Conservation (phyloP, 2,113 vertebrate species). For the Motacilla tschutschensis region DNA sequence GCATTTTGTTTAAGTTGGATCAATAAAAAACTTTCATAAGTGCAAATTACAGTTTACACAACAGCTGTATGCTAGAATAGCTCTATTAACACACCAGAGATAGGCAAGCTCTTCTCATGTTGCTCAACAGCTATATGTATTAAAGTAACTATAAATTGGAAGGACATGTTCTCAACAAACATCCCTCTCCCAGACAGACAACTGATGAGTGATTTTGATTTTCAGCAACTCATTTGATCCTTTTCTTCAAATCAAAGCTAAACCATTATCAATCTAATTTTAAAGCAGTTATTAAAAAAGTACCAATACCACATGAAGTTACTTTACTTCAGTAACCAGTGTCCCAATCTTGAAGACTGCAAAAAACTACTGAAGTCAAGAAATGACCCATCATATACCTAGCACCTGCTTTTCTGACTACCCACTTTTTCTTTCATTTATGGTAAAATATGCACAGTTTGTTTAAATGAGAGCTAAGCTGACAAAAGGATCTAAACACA, state of each 20-base stretch:
- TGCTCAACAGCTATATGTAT: not conserved
- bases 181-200: not conserved
- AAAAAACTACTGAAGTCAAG: not conserved
- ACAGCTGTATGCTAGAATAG: not conserved
- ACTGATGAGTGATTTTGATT: not conserved
- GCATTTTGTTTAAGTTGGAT: not conserved
- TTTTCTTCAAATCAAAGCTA: not conserved
- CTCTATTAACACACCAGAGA: not conserved
- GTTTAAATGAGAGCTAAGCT: not conserved
- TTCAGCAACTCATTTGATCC: not conserved
- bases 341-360: not conserved
- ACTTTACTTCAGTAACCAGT: not conserved
- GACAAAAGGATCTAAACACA: not conserved
- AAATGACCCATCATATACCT: not conserved
- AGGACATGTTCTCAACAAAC: not conserved
- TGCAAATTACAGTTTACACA: not conserved
- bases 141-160: not conserved
- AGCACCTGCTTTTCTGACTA: not conserved
- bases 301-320: not conserved
- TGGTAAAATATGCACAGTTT: accelerated
- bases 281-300: not conserved
- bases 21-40: not conserved
- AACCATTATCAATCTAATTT: not conserved
- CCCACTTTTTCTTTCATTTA: not conserved
- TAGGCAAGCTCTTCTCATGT: not conserved